A percentile compares a stretch with the other conserved stretches of the same genome.
Evolutionary conservation across 1,140 invertebrate species (phyloP).

Genomic region (Pseudoatta argentina): DNA sequence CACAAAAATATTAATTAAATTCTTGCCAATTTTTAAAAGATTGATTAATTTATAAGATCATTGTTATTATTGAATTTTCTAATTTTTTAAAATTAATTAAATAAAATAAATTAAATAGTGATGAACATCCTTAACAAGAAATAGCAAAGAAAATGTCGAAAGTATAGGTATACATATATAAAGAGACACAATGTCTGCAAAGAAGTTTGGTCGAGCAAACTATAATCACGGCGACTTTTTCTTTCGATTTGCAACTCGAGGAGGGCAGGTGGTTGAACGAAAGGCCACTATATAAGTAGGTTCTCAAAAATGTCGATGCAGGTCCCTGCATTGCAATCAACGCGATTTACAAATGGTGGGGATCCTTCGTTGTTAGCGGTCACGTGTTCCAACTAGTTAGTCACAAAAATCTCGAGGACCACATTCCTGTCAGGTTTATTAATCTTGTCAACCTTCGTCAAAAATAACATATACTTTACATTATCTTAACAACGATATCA

Average conservation of each 20-base stretch:
- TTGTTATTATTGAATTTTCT: neutral
- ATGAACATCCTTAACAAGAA: neutral
- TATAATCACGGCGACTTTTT: conserved; percentile 53
- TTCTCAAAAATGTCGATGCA: conserved; percentile 66
- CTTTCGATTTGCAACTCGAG: neutral
- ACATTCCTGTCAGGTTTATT: conserved; percentile 37
- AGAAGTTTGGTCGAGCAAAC: conserved; percentile 54
- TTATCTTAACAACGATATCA: neutral
- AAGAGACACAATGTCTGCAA: neutral
- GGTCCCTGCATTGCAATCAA: conserved; percentile 16
- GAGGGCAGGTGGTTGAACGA: conserved; percentile 68
- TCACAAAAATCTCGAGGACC: conserved; percentile 33
- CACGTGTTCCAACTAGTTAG: conserved; percentile 34
- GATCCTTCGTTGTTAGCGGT: conserved; percentile 23
- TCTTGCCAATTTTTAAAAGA: neutral
- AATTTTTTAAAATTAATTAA: neutral
- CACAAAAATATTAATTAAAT: conserved; percentile 1
- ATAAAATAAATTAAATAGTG: no score
- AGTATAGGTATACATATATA: no score
- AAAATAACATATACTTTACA: conserved; percentile 30
- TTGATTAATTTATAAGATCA: neutral
- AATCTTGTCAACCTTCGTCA: conserved; percentile 38
- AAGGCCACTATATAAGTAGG: conserved; percentile 70
- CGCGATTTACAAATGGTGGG: conserved; percentile 23
- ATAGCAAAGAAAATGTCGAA: neutral